A percentile compares a stretch with the other conserved stretches of the same genome.
phyloP scores from a whole-genome alignment of 2,113 vertebrate genomes.

The Bubo blakistoni region DNA sequence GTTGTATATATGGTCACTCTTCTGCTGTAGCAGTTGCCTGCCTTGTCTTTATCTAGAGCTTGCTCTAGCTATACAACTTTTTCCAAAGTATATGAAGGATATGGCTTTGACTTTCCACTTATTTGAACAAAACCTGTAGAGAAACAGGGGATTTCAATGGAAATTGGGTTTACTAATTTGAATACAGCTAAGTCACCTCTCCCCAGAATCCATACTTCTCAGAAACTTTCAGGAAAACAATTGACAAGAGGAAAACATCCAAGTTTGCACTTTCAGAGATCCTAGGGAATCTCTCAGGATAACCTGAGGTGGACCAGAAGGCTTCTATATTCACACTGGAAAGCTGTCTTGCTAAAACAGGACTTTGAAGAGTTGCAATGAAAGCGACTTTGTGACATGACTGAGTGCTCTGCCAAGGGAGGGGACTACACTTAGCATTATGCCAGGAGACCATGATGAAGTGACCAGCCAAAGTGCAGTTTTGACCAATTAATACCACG shows the following conservation, averaged over 20 bases:
- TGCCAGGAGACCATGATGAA: not conserved
- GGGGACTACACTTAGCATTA: not conserved
- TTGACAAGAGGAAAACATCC: not conserved
- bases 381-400: not conserved
- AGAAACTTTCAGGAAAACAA: not conserved
- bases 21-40: not conserved
- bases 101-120: not conserved
- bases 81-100: not conserved
- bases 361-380: not conserved
- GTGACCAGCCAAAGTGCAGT: not conserved
- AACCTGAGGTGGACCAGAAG: not conserved
- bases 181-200: not conserved
- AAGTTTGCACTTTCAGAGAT: not conserved
- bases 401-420: not conserved
- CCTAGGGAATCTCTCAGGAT: not conserved
- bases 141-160: not conserved
- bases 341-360: not conserved
- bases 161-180: not conserved
- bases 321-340: not conserved
- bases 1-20: not conserved
- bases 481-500: not conserved
- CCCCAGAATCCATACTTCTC: not conserved
- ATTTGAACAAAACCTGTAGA: not conserved
- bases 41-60: not conserved
- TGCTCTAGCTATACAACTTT: not conserved